Evolutionary conservation across 2,113 vertebrate species (phyloP), one percentile per base, ranked within the genome.

Genomic region (Nycticorax nycticorax): DNA sequence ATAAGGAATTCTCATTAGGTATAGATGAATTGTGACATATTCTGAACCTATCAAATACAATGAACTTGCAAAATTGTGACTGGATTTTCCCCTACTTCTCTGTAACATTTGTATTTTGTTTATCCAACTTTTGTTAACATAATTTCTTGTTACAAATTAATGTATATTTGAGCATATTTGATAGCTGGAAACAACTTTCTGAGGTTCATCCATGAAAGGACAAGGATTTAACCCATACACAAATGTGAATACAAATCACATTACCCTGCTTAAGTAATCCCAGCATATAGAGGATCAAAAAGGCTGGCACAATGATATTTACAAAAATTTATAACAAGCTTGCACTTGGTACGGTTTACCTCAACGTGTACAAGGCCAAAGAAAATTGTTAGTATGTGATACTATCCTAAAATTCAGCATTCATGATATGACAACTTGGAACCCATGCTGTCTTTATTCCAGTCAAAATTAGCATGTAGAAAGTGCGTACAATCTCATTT

Each of bases 1-100:
- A 45, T 26, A 81, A 87, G 76, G 72, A 93, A 97, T 96, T 96
- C 60, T 81, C 22, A 48, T 72, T 63, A 91, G 60, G 30, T 84
- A 11, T 23, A 63, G 63, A 63, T 47, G 80, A 95, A 81, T 17
- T 56, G 23, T 71, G 48, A 56, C 27, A 19, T 84, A 59, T 53
- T 93, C 59, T 74, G 33, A 91, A 83, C 39, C 37, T 77, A 76
- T 18, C 24, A 78, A 74, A 78, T 26, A 72, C 24, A 35, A 56
- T 20, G 8, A 93, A 89, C 18, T 6, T 74, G 43, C 13, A 50
- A 84, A 94, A 87, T 63, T 39, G 81, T 32, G 81, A 30, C 8
- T 55, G 12, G 22, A 19, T 55, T 84, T 90, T 15, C 6, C 5
- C 5, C 4, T 84, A 12, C 3, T 48, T 27, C 63, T 86, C 30